Percentiles rank a stretch among this genome's conserved stretches.
Conservation (phyloP, 2,113 vertebrate species). For the Campylomormyrus numenius region DNA sequence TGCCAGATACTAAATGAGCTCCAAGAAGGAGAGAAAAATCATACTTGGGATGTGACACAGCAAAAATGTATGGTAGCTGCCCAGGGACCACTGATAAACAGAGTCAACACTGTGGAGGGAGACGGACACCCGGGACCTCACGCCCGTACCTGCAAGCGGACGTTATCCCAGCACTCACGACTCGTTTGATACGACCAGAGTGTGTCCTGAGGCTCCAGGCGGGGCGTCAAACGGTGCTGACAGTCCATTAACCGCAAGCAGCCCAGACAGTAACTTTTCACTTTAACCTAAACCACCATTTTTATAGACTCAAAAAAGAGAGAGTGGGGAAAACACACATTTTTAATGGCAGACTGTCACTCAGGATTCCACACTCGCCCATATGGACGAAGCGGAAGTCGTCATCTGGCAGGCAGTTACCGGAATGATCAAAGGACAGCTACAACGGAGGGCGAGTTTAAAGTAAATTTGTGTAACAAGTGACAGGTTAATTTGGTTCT, state of each 20-base stretch:
- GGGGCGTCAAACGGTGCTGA: neutral
- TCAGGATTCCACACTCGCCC: neutral
- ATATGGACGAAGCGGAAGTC: neutral
- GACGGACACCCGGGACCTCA: neutral
- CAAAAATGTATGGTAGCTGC: neutral
- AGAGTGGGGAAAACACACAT: neutral
- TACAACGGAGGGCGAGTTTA: neutral
- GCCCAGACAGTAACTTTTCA: neutral
- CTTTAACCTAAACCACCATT: neutral
- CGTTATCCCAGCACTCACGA: neutral
- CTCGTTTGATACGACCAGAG: neutral
- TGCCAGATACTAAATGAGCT: neutral
- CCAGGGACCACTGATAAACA: neutral
- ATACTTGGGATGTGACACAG: neutral
- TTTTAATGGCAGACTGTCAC: neutral
- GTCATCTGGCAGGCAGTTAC: neutral
- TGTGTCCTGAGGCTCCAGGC: neutral
- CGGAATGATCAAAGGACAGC: constrained; percentile 6
- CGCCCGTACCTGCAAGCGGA: neutral
- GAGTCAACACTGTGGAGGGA: neutral
- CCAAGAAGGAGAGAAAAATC: neutral
- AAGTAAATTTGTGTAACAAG: neutral
- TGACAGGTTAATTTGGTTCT: neutral
- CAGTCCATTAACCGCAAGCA: neutral
- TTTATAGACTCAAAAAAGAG: neutral